phyloP scores from a whole-genome alignment of 2,113 vertebrate species.

The Malurus cyaneus region DNA sequence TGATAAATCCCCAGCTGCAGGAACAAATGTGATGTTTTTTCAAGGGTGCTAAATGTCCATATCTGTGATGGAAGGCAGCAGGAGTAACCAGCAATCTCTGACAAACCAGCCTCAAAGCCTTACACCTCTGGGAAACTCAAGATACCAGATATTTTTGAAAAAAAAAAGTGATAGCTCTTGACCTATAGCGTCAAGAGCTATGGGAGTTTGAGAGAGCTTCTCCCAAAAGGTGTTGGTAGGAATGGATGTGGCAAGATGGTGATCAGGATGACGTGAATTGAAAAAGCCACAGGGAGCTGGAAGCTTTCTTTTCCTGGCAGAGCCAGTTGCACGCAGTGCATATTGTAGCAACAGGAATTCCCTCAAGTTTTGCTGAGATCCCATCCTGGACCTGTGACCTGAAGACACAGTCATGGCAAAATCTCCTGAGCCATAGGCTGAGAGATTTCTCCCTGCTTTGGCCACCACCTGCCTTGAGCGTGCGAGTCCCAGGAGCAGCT shows the following conservation, averaged over 20 bases:
- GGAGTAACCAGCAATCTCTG: constrained; percentile 25
- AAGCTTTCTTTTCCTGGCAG: constrained; percentile 10
- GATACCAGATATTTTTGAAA: neutral
- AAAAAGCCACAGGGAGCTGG: neutral
- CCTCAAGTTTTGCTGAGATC: constrained; percentile 25
- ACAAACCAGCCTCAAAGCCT: neutral
- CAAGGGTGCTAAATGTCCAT: constrained; percentile 4
- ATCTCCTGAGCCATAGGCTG: neutral
- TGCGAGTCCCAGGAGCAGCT: constrained; percentile 59
- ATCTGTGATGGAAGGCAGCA: neutral
- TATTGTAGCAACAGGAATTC: constrained; percentile 4
- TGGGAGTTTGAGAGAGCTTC: neutral
- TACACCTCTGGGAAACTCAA: neutral
- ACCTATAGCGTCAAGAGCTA: neutral
- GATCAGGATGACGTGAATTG: neutral
- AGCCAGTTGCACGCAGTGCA: neutral
- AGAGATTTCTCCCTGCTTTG: constrained; percentile 38
- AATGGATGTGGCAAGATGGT: neutral
- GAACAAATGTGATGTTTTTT: constrained; percentile 3
- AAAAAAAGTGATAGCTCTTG: neutral
- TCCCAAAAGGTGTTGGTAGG: neutral
- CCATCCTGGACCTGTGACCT: neutral
- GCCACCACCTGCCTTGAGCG: constrained; percentile 13
- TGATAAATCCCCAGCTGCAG: neutral
- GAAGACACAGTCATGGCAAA: constrained; percentile 5